Conservation (phyloP, 2,113 vertebrate genomes). For the Eulacestoma nigropectus region DNA sequence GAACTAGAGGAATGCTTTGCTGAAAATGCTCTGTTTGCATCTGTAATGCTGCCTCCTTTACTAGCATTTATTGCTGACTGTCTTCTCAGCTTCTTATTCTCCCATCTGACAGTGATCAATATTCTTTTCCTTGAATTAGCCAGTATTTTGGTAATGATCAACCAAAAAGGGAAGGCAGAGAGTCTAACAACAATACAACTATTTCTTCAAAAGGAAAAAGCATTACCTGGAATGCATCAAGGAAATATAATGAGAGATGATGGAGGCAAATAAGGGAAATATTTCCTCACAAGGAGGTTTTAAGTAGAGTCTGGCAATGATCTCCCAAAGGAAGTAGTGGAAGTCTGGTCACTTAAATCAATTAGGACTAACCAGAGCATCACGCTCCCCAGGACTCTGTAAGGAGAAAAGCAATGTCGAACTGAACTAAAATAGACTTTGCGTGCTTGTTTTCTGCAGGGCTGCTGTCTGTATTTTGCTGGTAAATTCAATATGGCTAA, state of each 20-base stretch:
- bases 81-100: not conserved
- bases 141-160: not conserved
- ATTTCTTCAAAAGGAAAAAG: not conserved
- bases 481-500: conserved; percentile 21
- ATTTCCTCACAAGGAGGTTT: conserved; percentile 19
- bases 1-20: not conserved
- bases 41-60: not conserved
- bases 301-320: conserved; percentile 51
- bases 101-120: not conserved
- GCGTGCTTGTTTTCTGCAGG: not conserved
- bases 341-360: conserved; percentile 57
- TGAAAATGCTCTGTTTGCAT: not conserved
- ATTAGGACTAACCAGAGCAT: conserved; percentile 51
- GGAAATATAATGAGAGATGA: conserved; percentile 8
- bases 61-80: not conserved
- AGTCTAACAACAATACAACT: not conserved
- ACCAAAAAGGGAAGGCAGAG: not conserved
- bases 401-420: not conserved
- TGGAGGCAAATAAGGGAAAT: conserved; percentile 30
- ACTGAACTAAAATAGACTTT: conserved; percentile 15
- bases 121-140: not conserved
- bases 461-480: not conserved
- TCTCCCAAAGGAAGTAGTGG: conserved; percentile 53
- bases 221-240: not conserved
- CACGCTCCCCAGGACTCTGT: not conserved